Evolutionary conservation across 2,113 vertebrate species (phyloP).

Genomic region (Alligator sinensis): DNA sequence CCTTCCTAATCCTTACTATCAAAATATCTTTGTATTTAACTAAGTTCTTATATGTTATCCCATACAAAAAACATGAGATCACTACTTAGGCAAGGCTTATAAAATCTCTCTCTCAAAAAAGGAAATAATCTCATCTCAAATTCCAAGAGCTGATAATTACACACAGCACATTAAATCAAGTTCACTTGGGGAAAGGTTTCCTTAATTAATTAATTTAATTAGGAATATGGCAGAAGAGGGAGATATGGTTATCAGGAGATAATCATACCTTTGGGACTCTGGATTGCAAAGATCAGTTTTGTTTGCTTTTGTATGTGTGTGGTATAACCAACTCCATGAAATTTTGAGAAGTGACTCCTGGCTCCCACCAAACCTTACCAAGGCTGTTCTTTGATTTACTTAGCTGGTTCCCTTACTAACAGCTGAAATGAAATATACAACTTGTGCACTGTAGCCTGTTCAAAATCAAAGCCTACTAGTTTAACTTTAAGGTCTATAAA

Average conservation of each 20-base stretch:
- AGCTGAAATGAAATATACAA: background rate
- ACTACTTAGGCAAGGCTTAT: background rate
- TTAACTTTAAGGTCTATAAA: background rate
- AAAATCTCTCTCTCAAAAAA: background rate
- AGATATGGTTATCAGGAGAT: conserved; percentile 74
- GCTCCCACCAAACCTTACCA: background rate
- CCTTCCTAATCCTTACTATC: accelerated
- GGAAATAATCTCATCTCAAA: conserved; percentile 72
- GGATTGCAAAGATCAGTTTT: conserved; percentile 26
- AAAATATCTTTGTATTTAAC: accelerated
- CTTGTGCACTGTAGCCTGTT: background rate
- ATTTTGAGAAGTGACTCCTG: conserved; percentile 44
- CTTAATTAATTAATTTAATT: conserved; percentile 84
- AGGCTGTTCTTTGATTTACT: background rate
- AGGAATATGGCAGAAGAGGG: conserved; percentile 67
- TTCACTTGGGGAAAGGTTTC: conserved; percentile 73
- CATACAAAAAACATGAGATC: background rate
- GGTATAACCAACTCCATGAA: conserved; percentile 21
- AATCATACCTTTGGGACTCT: conserved; percentile 67
- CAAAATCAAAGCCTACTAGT: background rate
- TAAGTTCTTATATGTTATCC: background rate
- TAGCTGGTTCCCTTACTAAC: background rate
- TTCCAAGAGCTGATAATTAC: conserved; percentile 76
- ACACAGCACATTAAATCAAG: conserved; percentile 74
- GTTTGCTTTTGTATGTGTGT: conserved; percentile 18